Evolutionary conservation across 1,140 invertebrate genomes (phyloP).

Genomic region (Telenomus remus): DNA sequence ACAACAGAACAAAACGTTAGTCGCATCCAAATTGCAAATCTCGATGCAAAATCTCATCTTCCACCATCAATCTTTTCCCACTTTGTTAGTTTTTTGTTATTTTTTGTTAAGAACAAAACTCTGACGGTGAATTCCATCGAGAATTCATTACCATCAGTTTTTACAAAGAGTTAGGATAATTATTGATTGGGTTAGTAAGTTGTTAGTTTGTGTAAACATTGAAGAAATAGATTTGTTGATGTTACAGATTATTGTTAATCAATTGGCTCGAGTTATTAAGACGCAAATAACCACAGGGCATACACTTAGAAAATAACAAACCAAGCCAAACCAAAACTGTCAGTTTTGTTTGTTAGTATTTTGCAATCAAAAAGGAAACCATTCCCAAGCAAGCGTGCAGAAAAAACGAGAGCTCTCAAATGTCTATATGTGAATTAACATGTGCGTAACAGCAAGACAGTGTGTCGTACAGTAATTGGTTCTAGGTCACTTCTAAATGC

Average conservation of each 20-base stretch:
- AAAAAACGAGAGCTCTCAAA: constrained; percentile 60
- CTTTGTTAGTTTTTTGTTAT: too few species aligned
- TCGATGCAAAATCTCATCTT: not conserved
- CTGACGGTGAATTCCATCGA: too few species aligned
- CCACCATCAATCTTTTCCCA: too few species aligned
- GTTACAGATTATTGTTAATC: not conserved
- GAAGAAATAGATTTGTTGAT: not conserved
- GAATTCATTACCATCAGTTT: too few species aligned
- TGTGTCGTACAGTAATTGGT: constrained; percentile 58
- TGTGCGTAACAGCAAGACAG: constrained; percentile 64
- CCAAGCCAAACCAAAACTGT: constrained; percentile 13
- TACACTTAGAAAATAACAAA: constrained; percentile 34
- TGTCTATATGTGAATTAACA: constrained; percentile 55
- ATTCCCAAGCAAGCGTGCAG: constrained; percentile 68
- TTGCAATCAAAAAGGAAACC: constrained; percentile 37
- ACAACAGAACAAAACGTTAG: constrained; percentile 54
- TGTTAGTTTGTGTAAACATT: too few species aligned
- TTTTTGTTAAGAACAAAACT: too few species aligned
- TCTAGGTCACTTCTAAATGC: constrained; percentile 63
- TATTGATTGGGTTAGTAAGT: too few species aligned
- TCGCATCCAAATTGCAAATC: not conserved
- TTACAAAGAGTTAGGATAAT: too few species aligned
- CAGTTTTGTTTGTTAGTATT: not conserved
- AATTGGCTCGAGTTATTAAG: constrained; percentile 13
- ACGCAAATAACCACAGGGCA: constrained; percentile 28